Conservation (phyloP, 2,113 vertebrate species). For the Mystacornis crossleyi region DNA sequence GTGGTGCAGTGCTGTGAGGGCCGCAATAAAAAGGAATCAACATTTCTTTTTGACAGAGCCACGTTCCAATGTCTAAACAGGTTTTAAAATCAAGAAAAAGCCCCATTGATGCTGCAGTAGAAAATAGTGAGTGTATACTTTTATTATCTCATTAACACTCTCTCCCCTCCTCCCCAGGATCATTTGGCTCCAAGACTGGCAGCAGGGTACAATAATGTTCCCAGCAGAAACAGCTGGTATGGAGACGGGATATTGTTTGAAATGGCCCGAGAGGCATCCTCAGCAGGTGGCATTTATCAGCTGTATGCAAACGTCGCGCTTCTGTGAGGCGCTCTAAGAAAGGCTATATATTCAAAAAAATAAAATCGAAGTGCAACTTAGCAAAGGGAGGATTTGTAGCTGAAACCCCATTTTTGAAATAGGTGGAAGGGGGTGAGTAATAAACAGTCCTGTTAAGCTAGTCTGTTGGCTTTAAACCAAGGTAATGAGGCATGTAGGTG, state of each 20-base stretch:
- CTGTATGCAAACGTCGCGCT: fast-evolving
- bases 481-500: constrained; percentile 64
- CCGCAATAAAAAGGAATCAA: background rate
- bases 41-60: background rate
- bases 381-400: background rate
- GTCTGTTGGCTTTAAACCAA: constrained; percentile 57
- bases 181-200: background rate
- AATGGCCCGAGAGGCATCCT: background rate
- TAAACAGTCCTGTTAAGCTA: constrained; percentile 33
- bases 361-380: background rate
- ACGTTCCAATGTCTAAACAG: background rate
- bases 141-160: constrained; percentile 33
- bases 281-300: constrained; percentile 36
- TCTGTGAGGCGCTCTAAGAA: background rate
- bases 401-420: background rate
- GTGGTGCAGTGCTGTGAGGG: background rate
- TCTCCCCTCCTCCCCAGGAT: background rate
- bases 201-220: background rate
- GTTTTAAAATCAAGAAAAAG: background rate
- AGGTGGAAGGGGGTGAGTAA: background rate
- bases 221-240: constrained; percentile 19
- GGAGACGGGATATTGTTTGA: background rate
- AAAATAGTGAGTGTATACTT: background rate
- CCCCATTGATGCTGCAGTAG: background rate
- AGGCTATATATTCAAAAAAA: background rate